Conservation (phyloP, 2,113 vertebrate genomes). For the Elephantulus edwardii region DNA sequence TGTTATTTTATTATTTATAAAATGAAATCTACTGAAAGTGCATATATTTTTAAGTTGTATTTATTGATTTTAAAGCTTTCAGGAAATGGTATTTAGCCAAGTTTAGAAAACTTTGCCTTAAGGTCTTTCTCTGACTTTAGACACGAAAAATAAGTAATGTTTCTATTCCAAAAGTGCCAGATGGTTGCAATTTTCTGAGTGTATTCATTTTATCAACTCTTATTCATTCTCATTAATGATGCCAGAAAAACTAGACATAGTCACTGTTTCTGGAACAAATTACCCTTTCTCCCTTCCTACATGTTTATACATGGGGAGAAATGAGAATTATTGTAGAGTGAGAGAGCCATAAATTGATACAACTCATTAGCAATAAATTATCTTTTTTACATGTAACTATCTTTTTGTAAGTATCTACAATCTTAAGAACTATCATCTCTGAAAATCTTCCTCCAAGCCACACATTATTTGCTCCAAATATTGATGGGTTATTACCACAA, state of each 20-base stretch:
- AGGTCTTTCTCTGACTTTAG: background rate
- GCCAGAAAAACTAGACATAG: background rate
- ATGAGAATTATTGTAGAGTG: background rate
- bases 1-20: background rate
- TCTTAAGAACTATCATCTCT: background rate
- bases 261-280: background rate
- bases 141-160: background rate
- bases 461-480: background rate
- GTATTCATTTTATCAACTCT: background rate
- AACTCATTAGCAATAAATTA: background rate
- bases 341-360: background rate
- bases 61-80: constrained; percentile 12
- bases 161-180: constrained; percentile 1
- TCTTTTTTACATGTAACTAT: background rate
- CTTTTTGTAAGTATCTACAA: background rate
- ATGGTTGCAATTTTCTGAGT: background rate
- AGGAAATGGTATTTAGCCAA: background rate
- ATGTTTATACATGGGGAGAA: background rate
- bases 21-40: background rate
- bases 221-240: background rate
- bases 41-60: background rate
- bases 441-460: background rate
- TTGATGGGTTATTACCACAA: background rate
- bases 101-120: background rate
- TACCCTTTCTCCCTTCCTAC: background rate